Conservation (phyloP, 1,140 invertebrate species). For the Caenorhabditis remanei region DNA sequence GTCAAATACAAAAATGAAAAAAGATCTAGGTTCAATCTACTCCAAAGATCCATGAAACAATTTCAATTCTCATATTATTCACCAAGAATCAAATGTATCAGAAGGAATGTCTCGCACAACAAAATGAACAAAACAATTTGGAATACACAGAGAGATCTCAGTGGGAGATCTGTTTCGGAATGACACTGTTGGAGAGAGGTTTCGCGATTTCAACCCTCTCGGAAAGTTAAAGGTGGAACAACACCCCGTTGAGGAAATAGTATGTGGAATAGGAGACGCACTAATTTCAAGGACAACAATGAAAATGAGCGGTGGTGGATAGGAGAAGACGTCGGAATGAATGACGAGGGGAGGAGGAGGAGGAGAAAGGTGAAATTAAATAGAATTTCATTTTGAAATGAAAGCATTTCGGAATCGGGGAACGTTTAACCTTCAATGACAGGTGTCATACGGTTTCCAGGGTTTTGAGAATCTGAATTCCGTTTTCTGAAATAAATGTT, state of each 20-base stretch:
- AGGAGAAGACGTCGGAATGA: not conserved
- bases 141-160: not conserved
- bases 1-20: no score
- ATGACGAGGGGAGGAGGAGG: not conserved
- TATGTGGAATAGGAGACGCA: constrained; percentile 6
- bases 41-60: no score
- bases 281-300: constrained; percentile 54
- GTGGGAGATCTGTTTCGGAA: constrained; percentile 18
- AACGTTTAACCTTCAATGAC: not conserved
- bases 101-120: no score
- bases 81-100: no score
- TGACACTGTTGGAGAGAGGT: not conserved
- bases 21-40: no score
- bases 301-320: constrained; percentile 11
- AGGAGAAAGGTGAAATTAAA: not conserved
- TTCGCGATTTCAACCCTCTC: not conserved
- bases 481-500: no score
- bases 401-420: not conserved
- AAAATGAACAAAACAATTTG: no score
- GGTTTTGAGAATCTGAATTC: no score
- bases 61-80: no score
- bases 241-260: not conserved
- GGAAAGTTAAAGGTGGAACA: constrained; percentile 31
- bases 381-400: not conserved
- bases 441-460: no score